Base-by-base conservation (phyloP, 2,113 vertebrate species). In the Panthera uncia region DNA sequence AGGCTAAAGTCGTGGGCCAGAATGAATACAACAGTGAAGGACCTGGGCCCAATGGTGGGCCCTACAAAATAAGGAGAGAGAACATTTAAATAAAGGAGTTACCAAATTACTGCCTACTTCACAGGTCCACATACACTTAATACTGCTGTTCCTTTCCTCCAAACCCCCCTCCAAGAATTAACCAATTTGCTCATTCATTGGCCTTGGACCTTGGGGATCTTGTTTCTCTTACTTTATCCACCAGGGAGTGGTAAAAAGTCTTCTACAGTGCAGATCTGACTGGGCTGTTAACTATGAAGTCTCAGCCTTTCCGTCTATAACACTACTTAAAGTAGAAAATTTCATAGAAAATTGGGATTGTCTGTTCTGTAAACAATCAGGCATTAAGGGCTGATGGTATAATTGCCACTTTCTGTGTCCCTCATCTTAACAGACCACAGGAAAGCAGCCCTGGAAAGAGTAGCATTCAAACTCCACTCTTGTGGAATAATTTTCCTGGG, bases 161-260 rank as follows among this genome's bases (percentile, higher is more conserved):
- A 11, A 7, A 38, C 9, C 36, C 21, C n/a, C 1, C 1, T 19
- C 5, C 19, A 65, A 61, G 0, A 48, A 31, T 68, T 27, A 74
- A 55, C 50, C 41, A 25, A 13, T 66, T 36, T 52, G 25, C 27
- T 19, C 33, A 3, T 29, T 52, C 27, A 36, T 48, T 50, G 65
- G 6, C 4, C 5, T 80, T 55, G 18, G n/a, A 63, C 48, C 27
- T 74, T 84, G 8, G 38, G 5, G 66, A 73, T 38, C 16, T 7
- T 10, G 61, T 83, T 94, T 92, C 69, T 86, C 48, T 73, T 7
- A 21, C 48, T 95, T 63, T 81, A 31, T 61, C 88, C 97, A 97
- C 97, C 89, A 98, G 92, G 90, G 94, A 93, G 96, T 7, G n/a
- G 31, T 87, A 95, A 89, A 95, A 97, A 89, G 91, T 95, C 81